A percentile compares a stretch with the other conserved stretches of the same genome.
These are phyloP conservation scores for Ostrea edulis DNA, from an alignment of 1,140 invertebrate genomes.

Conservation along the genomic window DNA sequence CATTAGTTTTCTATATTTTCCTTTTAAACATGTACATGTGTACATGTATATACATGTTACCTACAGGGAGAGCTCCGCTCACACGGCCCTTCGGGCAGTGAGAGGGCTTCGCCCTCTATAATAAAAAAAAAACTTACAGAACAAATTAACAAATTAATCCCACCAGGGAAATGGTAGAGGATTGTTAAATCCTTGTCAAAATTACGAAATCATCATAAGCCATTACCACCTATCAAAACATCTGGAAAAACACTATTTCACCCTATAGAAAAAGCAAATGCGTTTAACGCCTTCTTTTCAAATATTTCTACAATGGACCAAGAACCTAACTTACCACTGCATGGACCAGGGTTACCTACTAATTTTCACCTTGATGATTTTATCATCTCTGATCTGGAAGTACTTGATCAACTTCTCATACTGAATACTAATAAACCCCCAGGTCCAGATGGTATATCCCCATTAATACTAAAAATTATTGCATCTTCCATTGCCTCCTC, in stretches of 20 bases:
- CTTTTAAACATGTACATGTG: too few relatives aligned
- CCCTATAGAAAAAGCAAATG: too few relatives aligned
- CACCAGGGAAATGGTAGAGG: neutral
- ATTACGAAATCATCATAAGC: neutral
- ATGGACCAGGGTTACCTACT: neutral
- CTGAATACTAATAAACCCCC: conserved; percentile 5
- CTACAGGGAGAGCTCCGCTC: too few relatives aligned
- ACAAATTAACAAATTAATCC: neutral
- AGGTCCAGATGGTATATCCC: too few relatives aligned
- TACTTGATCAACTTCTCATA: conserved; percentile 43
- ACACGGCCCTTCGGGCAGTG: too few relatives aligned
- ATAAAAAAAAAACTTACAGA: neutral
- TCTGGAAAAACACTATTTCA: neutral
- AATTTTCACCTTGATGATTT: neutral
- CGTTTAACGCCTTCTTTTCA: neutral
- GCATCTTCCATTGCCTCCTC: too few relatives aligned
- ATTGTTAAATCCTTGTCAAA: neutral
- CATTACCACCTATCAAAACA: neutral
- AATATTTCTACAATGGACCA: neutral
- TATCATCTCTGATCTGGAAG: conserved; percentile 23
- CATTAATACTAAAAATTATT: too few relatives aligned
- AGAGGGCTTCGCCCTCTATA: too few relatives aligned
- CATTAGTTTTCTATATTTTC: too few relatives aligned
- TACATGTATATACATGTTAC: too few relatives aligned
- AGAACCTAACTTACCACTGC: neutral